Evolutionary conservation across 2,113 vertebrate genomes (phyloP).

Genomic region (Sinocyclocheilus grahami): DNA sequence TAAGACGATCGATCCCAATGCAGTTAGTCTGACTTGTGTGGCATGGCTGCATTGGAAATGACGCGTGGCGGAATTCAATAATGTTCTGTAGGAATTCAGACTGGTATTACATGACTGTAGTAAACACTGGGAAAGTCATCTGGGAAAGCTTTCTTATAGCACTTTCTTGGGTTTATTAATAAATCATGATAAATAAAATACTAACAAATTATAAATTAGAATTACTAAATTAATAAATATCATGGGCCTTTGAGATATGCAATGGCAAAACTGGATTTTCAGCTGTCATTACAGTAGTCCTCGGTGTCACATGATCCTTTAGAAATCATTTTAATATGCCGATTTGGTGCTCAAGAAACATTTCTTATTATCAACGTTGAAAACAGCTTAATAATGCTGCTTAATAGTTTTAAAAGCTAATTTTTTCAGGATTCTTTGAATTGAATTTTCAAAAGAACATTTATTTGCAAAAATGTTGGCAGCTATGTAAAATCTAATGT

Average conservation of each 20-base stretch:
- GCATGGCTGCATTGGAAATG: not conserved
- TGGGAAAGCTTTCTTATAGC: not conserved
- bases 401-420: too few relatives aligned
- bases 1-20: not conserved
- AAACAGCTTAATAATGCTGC: too few relatives aligned
- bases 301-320: too few relatives aligned
- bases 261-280: too few relatives aligned
- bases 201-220: not conserved
- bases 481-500: too few relatives aligned
- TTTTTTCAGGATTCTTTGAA: too few relatives aligned
- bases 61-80: not conserved
- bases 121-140: not conserved
- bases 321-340: too few relatives aligned
- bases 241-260: not conserved
- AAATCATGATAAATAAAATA: not conserved
- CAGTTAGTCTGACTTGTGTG: not conserved
- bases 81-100: not conserved
- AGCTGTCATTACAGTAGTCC: too few relatives aligned
- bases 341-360: not conserved
- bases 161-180: not conserved
- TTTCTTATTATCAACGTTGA: too few relatives aligned
- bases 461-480: too few relatives aligned
- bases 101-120: not conserved
- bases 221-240: not conserved
- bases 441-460: too few relatives aligned